phyloP scores from a whole-genome alignment of 2,888 invertebrate genomes.

The Orchesella flavescens region DNA sequence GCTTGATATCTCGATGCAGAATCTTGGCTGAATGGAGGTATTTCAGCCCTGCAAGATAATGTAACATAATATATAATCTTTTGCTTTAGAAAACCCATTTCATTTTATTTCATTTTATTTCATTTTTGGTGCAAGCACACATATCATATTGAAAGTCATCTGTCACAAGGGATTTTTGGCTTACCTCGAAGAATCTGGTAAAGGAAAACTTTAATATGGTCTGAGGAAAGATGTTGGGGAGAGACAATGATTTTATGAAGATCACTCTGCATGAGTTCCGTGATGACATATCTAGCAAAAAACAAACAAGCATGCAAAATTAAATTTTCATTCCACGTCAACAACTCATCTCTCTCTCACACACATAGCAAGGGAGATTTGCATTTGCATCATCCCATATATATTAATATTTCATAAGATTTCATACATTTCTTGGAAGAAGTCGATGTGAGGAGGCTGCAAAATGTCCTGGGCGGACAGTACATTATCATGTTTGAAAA shows the following conservation, averaged over 20 bases:
- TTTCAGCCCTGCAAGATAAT: constrained; percentile 85
- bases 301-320: constrained; percentile 35
- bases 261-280: constrained; percentile 99
- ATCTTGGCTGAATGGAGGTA: constrained; percentile 99
- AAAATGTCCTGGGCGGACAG: constrained; percentile 98
- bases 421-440: constrained; percentile 99
- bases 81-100: neutral
- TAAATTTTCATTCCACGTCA: constrained; percentile 27
- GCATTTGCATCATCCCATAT: neutral
- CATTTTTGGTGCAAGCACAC: no score
- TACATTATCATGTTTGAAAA: constrained; percentile 99
- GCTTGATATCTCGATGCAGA: constrained; percentile 98
- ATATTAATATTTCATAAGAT: neutral
- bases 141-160: no score
- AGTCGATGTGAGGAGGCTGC: constrained; percentile 98
- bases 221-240: constrained; percentile 97
- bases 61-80: constrained; percentile 50
- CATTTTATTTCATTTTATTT: no score
- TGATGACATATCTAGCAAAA: constrained; percentile 93
- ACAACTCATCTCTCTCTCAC: no score
- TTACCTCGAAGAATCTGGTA: constrained; percentile 99
- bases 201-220: constrained; percentile 99
- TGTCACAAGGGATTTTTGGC: constrained; percentile 73
- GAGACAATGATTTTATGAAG: constrained; percentile 99
- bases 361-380: no score